Conservation (phyloP, 2,113 vertebrate species). For the Pterophyllum scalare region DNA sequence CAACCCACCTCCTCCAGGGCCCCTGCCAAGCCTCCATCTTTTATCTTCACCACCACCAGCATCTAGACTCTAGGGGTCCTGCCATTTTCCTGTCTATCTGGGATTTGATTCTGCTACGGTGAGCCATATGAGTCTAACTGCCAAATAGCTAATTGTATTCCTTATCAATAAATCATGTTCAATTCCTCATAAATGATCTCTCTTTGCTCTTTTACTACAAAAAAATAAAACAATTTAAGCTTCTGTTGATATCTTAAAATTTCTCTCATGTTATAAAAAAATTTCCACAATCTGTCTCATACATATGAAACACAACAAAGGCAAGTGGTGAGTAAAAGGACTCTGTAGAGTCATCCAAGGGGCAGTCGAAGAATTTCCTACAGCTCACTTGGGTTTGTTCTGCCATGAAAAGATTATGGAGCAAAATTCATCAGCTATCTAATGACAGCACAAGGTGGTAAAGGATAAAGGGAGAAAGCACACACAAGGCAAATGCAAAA, state of each 20-base stretch:
- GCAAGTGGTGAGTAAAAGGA: conserved; percentile 32
- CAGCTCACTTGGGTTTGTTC: conserved; percentile 63
- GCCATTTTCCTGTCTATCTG: too few species aligned
- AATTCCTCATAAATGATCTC: too few species aligned
- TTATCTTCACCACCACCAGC: too few species aligned
- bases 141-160: too few species aligned
- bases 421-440: conserved; percentile 63
- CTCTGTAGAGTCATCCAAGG: conserved; percentile 60
- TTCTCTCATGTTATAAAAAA: neutral
- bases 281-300: neutral
- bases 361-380: conserved; percentile 60
- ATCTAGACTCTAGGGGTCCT: too few species aligned
- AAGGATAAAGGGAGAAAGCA: conserved; percentile 38
- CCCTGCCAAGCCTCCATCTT: too few species aligned
- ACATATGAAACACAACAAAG: conserved; percentile 40
- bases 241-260: neutral
- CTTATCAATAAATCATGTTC: too few species aligned
- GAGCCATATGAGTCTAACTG: too few species aligned
- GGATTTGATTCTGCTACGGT: too few species aligned
- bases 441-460: conserved; percentile 60
- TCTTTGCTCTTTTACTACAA: neutral
- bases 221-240: neutral
- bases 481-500: neutral
- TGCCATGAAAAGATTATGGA: conserved; percentile 68
- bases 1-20: too few species aligned